Conservation (phyloP, 2,888 invertebrate species). For the Coelogynopora nodosa region DNA sequence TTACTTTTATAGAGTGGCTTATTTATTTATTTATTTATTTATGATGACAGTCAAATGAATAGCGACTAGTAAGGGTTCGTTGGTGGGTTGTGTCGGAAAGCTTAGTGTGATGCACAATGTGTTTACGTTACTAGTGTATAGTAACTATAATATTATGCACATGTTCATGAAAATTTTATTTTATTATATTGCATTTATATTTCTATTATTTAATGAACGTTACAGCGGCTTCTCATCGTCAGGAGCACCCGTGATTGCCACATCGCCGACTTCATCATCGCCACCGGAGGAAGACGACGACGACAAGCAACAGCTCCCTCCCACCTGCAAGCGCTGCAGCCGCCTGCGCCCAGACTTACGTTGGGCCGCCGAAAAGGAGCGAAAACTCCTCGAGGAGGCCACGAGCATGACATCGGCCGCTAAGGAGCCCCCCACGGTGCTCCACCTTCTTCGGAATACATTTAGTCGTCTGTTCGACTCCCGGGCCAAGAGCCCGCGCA, state of each 20-base stretch:
- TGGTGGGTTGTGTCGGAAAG: too few relatives aligned
- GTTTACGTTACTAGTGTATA: too few relatives aligned
- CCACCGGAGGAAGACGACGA: background rate
- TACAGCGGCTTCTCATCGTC: too few relatives aligned
- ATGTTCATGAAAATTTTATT: too few relatives aligned
- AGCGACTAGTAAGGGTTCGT: too few relatives aligned
- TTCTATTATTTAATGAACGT: too few relatives aligned
- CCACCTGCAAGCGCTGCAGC: background rate
- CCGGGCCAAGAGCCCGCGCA: background rate
- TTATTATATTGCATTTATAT: too few relatives aligned
- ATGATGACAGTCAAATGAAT: too few relatives aligned
- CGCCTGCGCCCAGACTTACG: background rate
- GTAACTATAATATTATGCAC: too few relatives aligned
- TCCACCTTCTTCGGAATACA: background rate
- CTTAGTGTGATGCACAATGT: too few relatives aligned
- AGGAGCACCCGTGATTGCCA: background rate
- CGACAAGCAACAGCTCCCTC: background rate
- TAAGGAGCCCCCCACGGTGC: background rate
- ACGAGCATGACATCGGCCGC: background rate
- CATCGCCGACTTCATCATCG: background rate
- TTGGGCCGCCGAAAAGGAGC: background rate
- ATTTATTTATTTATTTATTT: too few relatives aligned
- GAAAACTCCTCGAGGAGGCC: background rate
- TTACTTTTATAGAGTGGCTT: too few relatives aligned
- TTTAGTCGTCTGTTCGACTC: background rate